Conservation (phyloP, 2,797 vertebrate species). For the Falco columbarius region DNA sequence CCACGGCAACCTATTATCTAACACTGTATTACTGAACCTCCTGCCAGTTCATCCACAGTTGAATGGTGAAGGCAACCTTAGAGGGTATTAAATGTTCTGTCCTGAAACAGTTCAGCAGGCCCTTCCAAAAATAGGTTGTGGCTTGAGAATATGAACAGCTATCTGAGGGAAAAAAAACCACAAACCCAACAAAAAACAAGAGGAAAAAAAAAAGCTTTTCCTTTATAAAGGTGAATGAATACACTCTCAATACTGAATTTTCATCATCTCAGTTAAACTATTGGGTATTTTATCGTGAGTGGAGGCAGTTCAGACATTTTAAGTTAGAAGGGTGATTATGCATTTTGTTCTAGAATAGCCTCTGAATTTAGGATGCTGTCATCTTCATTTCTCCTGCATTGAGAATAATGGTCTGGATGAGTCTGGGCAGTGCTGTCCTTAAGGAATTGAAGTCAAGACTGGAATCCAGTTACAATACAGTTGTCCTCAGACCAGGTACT, state of each 20-base stretch:
- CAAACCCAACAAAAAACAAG: neutral
- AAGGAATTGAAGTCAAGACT: neutral
- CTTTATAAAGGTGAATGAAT: neutral
- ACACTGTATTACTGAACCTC: neutral
- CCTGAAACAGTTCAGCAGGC: neutral
- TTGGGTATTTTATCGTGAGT: neutral
- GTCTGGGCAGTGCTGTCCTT: neutral
- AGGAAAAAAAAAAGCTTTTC: neutral
- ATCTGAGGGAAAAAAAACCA: neutral
- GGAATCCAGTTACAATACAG: neutral
- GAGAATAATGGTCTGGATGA: neutral
- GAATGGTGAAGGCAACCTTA: constrained; percentile 30
- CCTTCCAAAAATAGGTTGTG: neutral
- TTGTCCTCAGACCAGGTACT: neutral
- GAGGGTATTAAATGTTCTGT: neutral
- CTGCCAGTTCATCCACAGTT: constrained; percentile 11
- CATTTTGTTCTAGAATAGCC: neutral
- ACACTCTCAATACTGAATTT: neutral
- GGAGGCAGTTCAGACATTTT: fast-evolving
- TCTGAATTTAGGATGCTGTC: neutral
- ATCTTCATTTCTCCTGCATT: neutral
- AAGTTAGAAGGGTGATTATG: neutral
- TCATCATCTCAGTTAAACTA: fast-evolving
- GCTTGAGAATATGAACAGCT: neutral
- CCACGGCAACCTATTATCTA: constrained; percentile 27